A percentile compares a stretch with the other conserved stretches of the same genome.
Evolutionary conservation across 2,113 vertebrate species (phyloP).

Genomic region (Pseudonaja textilis): DNA sequence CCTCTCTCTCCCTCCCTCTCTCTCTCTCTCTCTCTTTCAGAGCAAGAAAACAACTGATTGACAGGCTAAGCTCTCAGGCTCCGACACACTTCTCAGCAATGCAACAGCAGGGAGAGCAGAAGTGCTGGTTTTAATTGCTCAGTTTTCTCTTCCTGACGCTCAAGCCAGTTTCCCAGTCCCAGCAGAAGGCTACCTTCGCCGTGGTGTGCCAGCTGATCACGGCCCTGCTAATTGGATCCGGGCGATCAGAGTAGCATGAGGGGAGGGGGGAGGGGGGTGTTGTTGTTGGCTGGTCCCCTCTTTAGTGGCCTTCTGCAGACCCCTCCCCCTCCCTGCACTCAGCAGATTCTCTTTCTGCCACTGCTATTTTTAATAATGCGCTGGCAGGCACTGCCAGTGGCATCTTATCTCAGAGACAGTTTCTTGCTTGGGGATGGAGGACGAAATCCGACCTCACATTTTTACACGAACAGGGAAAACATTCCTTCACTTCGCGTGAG

Average conservation of each 20-base stretch:
- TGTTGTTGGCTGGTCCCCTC: background rate
- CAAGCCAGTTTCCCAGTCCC: background rate
- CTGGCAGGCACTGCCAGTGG: slow-evolving; percentile 1
- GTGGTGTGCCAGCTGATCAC: background rate
- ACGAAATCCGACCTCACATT: background rate
- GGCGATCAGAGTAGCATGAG: background rate
- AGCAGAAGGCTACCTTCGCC: background rate
- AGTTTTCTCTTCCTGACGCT: background rate
- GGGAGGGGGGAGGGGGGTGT: background rate
- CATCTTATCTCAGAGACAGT: background rate
- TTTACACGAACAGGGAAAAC: background rate
- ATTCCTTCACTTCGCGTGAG: background rate
- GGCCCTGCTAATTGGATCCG: slow-evolving; percentile 15
- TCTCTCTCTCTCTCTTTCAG: background rate
- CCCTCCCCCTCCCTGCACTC: background rate
- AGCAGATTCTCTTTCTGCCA: slow-evolving; percentile 9
- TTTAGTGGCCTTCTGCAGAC: background rate
- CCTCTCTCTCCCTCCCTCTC: too few relatives aligned
- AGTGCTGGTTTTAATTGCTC: slow-evolving; percentile 23
- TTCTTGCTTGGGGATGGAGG: background rate
- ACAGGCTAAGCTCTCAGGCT: background rate
- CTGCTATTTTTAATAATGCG: slow-evolving; percentile 18
- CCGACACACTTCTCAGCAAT: background rate
- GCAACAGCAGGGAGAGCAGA: background rate
- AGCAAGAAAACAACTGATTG: background rate